Evolutionary conservation across 2,797 vertebrate species (phyloP).

Genomic region (Pampus argenteus): DNA sequence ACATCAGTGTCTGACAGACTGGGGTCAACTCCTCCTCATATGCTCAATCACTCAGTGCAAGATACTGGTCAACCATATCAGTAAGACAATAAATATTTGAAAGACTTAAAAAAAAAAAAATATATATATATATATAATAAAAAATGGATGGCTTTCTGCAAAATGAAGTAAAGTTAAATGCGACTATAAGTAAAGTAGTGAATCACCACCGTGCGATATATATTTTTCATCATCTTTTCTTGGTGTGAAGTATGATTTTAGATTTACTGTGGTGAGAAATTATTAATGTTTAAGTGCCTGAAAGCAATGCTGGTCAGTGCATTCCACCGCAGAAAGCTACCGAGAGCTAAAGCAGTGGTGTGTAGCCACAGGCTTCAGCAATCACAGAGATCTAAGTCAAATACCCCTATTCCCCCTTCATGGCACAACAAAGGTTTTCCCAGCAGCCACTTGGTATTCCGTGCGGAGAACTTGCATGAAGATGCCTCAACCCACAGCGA

Average conservation of each 20-base stretch:
- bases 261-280: conserved; percentile 16
- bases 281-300: conserved; percentile 41
- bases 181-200: neutral
- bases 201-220: neutral
- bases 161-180: neutral
- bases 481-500: conserved; percentile 66
- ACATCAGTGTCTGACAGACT: conserved; percentile 49
- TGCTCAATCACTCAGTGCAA: conserved; percentile 2
- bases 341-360: conserved; percentile 53
- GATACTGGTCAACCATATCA: conserved; percentile 15
- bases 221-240: conserved; percentile 4
- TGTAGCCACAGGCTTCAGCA: conserved; percentile 67
- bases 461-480: conserved; percentile 73
- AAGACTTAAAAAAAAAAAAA: neutral
- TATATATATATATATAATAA: no score
- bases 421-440: conserved; percentile 82
- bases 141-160: neutral
- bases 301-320: conserved; percentile 37
- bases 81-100: neutral
- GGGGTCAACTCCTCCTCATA: conserved; percentile 15
- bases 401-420: conserved; percentile 83
- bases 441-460: conserved; percentile 82
- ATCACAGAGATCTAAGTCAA: conserved; percentile 83
- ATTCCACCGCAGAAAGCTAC: conserved; percentile 49
- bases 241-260: neutral